Conservation (phyloP, 1,140 invertebrate genomes). For the Nasonia longicornis region DNA sequence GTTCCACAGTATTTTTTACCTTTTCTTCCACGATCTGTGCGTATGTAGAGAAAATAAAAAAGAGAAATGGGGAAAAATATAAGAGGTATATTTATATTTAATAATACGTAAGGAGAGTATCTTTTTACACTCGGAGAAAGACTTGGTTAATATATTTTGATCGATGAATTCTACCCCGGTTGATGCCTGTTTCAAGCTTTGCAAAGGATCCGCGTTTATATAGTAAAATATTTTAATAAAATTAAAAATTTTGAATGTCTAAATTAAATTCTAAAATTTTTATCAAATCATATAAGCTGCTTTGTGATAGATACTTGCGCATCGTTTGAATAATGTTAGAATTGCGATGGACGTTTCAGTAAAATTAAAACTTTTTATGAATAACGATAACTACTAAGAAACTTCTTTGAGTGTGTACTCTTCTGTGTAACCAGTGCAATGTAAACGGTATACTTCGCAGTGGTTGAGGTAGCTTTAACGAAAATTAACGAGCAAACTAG, state of each 20-base stretch:
- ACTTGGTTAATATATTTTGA: background rate
- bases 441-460: conserved; percentile 21
- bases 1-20: background rate
- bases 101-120: conserved; percentile 8
- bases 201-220: background rate
- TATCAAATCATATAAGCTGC: background rate
- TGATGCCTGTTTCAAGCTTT: background rate
- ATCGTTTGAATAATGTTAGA: background rate
- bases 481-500: conserved; percentile 20
- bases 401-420: conserved; percentile 28
- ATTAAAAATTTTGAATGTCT: background rate
- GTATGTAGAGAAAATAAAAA: background rate
- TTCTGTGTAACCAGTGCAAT: conserved; percentile 35
- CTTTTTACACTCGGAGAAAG: background rate
- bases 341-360: background rate
- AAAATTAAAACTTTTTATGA: background rate
- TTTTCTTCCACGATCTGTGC: background rate
- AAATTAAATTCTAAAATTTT: background rate
- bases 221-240: conserved; percentile 11
- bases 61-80: background rate
- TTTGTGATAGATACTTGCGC: background rate
- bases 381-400: background rate
- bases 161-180: background rate
- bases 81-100: background rate
- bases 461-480: conserved; percentile 32